Evolutionary conservation across 2,113 vertebrate species (phyloP), one percentile per base, ranked within the genome.

Genomic region (Anser cygnoides): DNA sequence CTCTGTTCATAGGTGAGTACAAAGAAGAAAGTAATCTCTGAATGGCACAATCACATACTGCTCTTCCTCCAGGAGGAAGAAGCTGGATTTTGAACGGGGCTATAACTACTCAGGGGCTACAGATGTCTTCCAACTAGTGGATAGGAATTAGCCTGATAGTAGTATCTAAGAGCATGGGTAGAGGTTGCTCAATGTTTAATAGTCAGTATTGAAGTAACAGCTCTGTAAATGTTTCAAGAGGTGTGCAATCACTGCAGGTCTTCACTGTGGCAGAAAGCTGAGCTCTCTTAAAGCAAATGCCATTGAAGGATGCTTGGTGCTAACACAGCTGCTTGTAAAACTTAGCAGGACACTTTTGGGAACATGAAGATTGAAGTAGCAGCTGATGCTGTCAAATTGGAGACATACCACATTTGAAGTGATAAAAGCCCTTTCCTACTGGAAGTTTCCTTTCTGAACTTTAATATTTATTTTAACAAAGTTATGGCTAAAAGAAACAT

Each of bases 1-100:
- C 2, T 89, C 61, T 91, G 10, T 22, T 15, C 28, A 12, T 2
- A 52, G 8, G 15, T 5, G 1, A 79, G 23, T 13, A 16, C 10
- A 44, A 73, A 86, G 50, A 59, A 58, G 8, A 86, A 91, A 77
- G 3, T 52, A 37, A 61, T 59, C n/a, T 33, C 9, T 29, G 54
- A 43, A 67, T 57, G 15, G 39, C 19, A 14, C 28, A 62, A 39
- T 39, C 0, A 0, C 28, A 23, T 0, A 0, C 11, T 33, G 19
- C 22, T 78, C 19, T 61, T 7, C 1, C 19, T 61, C 8, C 1
- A 2, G 26, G 18, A 66, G 23, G 6, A 89, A 61, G 41, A 4
- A 84, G 8, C 1, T 66, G 62, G 46, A 66, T 79, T 90, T 90
- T 72, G 12, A 46, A 68, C 22, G 22, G 25, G 31, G 13, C 55